Evolutionary conservation across 1,140 invertebrate genomes (phyloP), one percentile per base, ranked within the genome.

Genomic region (Drosophila mauritiana): DNA sequence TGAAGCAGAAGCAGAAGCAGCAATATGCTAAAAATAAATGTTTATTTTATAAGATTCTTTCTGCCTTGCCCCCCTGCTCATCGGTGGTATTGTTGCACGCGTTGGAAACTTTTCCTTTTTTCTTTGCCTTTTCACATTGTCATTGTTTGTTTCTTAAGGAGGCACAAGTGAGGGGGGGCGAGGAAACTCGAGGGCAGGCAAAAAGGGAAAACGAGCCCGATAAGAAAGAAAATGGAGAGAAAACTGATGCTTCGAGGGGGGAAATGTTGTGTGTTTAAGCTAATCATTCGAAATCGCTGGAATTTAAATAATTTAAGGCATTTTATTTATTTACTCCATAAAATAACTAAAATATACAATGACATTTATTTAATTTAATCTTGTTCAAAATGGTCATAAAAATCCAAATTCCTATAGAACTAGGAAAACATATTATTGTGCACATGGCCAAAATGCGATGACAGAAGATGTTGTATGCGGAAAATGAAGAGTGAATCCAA

Each of bases 21-120:
- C 54, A 49, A 56, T 73, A 57, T 70, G 80, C 83, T 86, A 89
- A 86, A 89, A 86, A 86, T 86, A 89, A 84, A 89, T 89, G 76
- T 90, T 89, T 89, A 88, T 88, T 89, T 88, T 88, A 78, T 82
- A 88, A 82, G 78, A 86, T 82, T 83, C 86, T 52, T 43, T 68
- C 40, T 37, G 27, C 42, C 31, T 64, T 27, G 34, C 22, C 42
- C 40, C 49, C 37, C 22, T 11, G 45, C 45, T 67, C 49, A 15
- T 52, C 56, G 27, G 31, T 34, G 48, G 25, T 17, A 34, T 70
- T 63, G 45, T 57, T 67, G 45, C 64, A 70, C 61, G 45, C 70
- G 70, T 49, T 55, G 37, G 52, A 40, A 64, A 63, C 40, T 64
- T 39, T 42, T 56, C 59, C 8, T 17, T 37, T 15, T 37, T 12